phyloP scores from a whole-genome alignment of 2,797 vertebrate genomes.

The Carcharodon carcharias region DNA sequence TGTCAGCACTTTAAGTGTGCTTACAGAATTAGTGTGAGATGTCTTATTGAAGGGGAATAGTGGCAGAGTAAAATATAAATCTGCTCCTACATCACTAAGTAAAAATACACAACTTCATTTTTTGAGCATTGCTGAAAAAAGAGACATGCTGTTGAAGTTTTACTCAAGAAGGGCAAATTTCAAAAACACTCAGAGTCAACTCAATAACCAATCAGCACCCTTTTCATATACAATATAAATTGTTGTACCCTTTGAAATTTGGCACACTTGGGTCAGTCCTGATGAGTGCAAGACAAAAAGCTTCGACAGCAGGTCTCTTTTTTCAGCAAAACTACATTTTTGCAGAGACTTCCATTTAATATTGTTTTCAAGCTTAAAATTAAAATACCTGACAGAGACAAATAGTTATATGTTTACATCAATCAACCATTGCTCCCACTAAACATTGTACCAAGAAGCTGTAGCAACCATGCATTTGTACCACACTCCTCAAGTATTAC shows the following conservation, averaged over 20 bases:
- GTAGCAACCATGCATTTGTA: too few relatives aligned
- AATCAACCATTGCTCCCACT: not conserved
- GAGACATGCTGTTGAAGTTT: too few relatives aligned
- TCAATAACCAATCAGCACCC: too few relatives aligned
- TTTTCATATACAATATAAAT: too few relatives aligned
- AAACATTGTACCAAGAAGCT: not conserved
- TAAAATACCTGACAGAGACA: not conserved
- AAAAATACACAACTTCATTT: not conserved
- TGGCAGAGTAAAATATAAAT: not conserved
- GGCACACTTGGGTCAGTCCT: too few relatives aligned
- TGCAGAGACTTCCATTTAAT: not conserved
- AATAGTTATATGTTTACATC: not conserved
- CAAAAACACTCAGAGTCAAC: too few relatives aligned
- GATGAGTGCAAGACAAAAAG: too few relatives aligned
- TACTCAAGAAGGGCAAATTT: too few relatives aligned
- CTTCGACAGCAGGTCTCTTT: too few relatives aligned
- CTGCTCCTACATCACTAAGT: not conserved
- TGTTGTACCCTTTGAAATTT: too few relatives aligned
- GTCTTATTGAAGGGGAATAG: not conserved
- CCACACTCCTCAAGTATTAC: not conserved
- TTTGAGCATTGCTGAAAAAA: too few relatives aligned
- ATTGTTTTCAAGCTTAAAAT: not conserved
- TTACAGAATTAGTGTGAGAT: not conserved
- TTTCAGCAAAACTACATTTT: not conserved
- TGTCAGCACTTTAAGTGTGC: not conserved